phyloP scores from a whole-genome alignment of 2,888 invertebrate species.

The Drosophila fulvimacula region DNA sequence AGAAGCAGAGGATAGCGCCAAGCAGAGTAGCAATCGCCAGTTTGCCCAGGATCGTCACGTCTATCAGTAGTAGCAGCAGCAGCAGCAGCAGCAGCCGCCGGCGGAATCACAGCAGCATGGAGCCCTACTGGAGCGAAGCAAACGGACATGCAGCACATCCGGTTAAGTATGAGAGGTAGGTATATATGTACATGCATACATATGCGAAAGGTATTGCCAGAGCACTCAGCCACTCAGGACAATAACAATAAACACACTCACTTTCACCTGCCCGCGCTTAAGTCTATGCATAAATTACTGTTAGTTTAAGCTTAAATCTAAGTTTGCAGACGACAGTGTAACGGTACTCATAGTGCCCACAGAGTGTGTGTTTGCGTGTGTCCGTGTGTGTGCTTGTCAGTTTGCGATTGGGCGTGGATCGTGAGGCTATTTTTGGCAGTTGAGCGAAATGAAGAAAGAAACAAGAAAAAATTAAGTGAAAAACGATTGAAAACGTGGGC shows the following conservation, averaged over 20 bases:
- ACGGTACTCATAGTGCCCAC: slow-evolving; percentile 25
- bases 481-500: slow-evolving; percentile 70
- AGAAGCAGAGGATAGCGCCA: slow-evolving; percentile 36
- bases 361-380: background rate
- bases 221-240: slow-evolving; percentile 15
- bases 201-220: slow-evolving; percentile 18
- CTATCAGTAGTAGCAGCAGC: slow-evolving; percentile 44
- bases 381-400: slow-evolving; percentile 23
- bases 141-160: slow-evolving; percentile 85
- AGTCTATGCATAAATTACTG: slow-evolving; percentile 41
- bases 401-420: slow-evolving; percentile 58
- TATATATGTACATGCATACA: slow-evolving; percentile 43
- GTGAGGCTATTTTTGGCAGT: slow-evolving; percentile 63
- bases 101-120: slow-evolving; percentile 72
- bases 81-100: slow-evolving; percentile 46
- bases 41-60: slow-evolving; percentile 39
- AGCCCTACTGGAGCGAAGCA: slow-evolving; percentile 84
- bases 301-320: slow-evolving; percentile 54
- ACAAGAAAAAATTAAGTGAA: slow-evolving; percentile 42
- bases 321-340: slow-evolving; percentile 35
- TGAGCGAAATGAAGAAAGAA: slow-evolving; percentile 59
- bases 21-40: slow-evolving; percentile 18
- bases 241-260: slow-evolving; percentile 46
- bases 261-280: slow-evolving; percentile 66
- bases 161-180: slow-evolving; percentile 85